Evolutionary conservation across 1,140 invertebrate genomes (phyloP), one percentile per base, ranked within the genome.

Genomic region (Eriocheir sinensis): DNA sequence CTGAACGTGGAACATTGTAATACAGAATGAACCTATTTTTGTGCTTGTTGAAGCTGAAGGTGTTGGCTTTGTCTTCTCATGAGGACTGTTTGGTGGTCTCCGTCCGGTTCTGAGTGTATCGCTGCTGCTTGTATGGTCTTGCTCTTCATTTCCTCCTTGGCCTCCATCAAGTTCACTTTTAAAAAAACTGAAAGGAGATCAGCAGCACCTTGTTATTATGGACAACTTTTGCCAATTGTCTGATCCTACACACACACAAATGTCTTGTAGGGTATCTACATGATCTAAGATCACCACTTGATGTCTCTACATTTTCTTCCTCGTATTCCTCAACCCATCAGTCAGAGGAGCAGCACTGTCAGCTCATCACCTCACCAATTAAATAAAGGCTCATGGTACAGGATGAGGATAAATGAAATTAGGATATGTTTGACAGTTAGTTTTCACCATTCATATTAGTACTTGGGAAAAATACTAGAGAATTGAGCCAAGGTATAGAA

Each of bases 31-130:
- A n/a, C n/a, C n/a, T n/a, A n/a, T n/a, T n/a, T n/a, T n/a, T n/a
- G n/a, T n/a, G n/a, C n/a, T n/a, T n/a, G n/a, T n/a, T n/a, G n/a
- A n/a, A n/a, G n/a, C n/a, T n/a, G n/a, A n/a, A n/a, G n/a, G n/a
- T n/a, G 60, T 72, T n/a, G 21, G 60, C 6, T 72, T n/a, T 72
- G 60, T 72, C 0, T 72, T 72, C 60, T 72, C 6, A 21, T 12
- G 60, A 72, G 27, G 60, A 72, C 27, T 72, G 60, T 72, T 3
- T 72, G 60, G 21, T 72, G 21, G 17, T 72, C 60, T 72, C 60
- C 60, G 60, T 72, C 60, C 60, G 60, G 60, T 72, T 72, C n/a
- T 21, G 60, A 72, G 48, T 53, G 48, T 72, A n/a, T 72, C n/a
- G 60, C 60, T 21, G 21, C 60, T 72, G 21, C 21, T 12, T 72